phyloP scores from a whole-genome alignment of 2,113 vertebrate species.

The Poicephalus gulielmi region DNA sequence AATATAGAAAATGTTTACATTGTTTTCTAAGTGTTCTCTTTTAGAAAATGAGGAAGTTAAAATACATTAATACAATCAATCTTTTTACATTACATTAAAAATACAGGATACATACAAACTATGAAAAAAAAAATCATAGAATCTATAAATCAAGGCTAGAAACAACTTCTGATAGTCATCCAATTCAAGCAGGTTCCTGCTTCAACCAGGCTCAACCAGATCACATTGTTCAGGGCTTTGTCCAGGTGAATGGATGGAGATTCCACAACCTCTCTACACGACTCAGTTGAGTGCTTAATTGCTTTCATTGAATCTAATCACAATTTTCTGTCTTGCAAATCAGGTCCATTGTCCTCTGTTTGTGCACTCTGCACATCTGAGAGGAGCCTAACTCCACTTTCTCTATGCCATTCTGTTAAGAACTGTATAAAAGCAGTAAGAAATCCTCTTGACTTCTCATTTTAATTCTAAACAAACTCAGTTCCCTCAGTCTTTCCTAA shows the following conservation, averaged over 20 bases:
- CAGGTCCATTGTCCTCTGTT: background rate
- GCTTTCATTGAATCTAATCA: background rate
- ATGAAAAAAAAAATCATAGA: background rate
- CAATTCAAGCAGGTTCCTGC: background rate
- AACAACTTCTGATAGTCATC: background rate
- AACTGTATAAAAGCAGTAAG: background rate
- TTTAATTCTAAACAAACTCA: background rate
- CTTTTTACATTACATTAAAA: background rate
- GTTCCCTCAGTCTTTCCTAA: background rate
- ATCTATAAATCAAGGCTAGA: background rate
- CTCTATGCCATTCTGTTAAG: background rate
- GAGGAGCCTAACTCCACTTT: background rate
- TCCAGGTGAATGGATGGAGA: background rate
- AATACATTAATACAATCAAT: background rate
- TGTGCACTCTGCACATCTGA: background rate
- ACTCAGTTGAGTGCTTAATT: background rate
- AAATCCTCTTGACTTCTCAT: background rate
- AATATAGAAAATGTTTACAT: background rate
- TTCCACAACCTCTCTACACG: background rate
- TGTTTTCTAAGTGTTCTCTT: background rate
- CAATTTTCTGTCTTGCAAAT: background rate
- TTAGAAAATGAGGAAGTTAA: background rate
- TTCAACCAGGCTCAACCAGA: background rate
- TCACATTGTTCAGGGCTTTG: background rate
- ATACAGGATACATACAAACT: background rate